Evolutionary conservation across 2,797 vertebrate genomes (phyloP), one percentile per base, ranked within the genome.

Genomic region (Tragopan temminckii): DNA sequence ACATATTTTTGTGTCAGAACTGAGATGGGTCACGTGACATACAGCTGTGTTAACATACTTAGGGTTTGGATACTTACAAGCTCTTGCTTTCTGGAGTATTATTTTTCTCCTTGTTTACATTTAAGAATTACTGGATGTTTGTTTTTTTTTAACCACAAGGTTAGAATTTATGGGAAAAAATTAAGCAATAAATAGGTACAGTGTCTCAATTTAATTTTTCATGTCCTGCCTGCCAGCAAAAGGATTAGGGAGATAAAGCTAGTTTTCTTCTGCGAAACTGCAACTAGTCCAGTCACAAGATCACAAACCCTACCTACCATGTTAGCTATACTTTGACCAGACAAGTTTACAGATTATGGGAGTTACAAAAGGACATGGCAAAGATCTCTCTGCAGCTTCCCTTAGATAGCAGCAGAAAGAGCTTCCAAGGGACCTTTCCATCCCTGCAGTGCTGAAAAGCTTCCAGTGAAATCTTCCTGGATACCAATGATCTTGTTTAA

Each of bases 1-100:
- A 59, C n/a, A 38, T 85, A 83, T 71, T 93, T 92, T 79, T 77
- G 13, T 87, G 84, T 85, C 90, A 94, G 57, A 91, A 88, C 11
- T 93, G 67, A 68, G 87, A n/a, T 78, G 52, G 67, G 64, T 92
- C 94, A 89, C 45, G 43, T 80, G 91, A 92, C 27, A 69, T 12
- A 45, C 93, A 97, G 93, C 91, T 95, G 88, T 90, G 90, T 93
- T 95, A 90, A 91, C 80, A 86, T 71, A 81, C 92, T 95, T 87
- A 82, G 55, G 63, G 50, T 94, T 93, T 89, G 93, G 72, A 93
- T 72, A 84, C 88, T 93, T 85, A 59, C 6, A 85, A 66, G 24
- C 58, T 77, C 67, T 85, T 88, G 81, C n/a, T 52, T 71, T 90
- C 85, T 74, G 52, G 11, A 78, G 85, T 94, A 91, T 85, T 92